Conservation (phyloP, 1,140 invertebrate species). For the Rhopalosiphum maidis region DNA sequence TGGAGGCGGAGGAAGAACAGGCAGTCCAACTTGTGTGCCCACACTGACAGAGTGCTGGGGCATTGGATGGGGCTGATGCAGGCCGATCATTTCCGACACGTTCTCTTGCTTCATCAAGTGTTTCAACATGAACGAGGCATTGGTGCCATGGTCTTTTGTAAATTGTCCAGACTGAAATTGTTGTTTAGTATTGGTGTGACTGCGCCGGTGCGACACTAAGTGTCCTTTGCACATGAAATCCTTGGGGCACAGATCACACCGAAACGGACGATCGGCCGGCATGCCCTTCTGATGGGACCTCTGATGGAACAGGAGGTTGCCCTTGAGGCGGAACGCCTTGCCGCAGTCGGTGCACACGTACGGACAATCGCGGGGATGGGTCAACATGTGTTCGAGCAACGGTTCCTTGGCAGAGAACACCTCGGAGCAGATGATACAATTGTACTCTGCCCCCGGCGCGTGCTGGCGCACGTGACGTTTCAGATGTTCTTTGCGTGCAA, state of each 20-base stretch:
- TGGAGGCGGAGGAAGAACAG: conserved; percentile 60
- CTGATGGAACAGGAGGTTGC: conserved; percentile 72
- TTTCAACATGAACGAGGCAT: conserved; percentile 69
- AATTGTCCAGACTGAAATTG: conserved; percentile 79
- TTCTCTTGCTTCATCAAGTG: conserved; percentile 63
- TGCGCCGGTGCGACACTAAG: conserved; percentile 85
- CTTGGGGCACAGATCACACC: conserved; percentile 95
- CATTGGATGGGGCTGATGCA: conserved; percentile 58
- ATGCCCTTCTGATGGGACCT: conserved; percentile 88
- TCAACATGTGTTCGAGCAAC: conserved; percentile 81
- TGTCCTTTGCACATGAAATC: conserved; percentile 96
- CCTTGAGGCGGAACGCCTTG: conserved; percentile 62
- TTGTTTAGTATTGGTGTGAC: conserved; percentile 82
- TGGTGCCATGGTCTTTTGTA: conserved; percentile 82
- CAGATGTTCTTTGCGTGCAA: conserved; percentile 82
- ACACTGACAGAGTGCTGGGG: conserved; percentile 61
- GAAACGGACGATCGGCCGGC: conserved; percentile 87
- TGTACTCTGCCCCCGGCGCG: conserved; percentile 86
- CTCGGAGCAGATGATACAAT: conserved; percentile 85
- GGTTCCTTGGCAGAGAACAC: conserved; percentile 87
- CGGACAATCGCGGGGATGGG: conserved; percentile 78
- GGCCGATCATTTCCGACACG: conserved; percentile 64
- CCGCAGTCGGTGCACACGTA: conserved; percentile 62
- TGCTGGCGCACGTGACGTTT: conserved; percentile 85
- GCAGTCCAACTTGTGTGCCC: conserved; percentile 61